Evolutionary conservation across 2,113 vertebrate species (phyloP), one percentile per base, ranked within the genome.

Genomic region (Collichthys lucidus): DNA sequence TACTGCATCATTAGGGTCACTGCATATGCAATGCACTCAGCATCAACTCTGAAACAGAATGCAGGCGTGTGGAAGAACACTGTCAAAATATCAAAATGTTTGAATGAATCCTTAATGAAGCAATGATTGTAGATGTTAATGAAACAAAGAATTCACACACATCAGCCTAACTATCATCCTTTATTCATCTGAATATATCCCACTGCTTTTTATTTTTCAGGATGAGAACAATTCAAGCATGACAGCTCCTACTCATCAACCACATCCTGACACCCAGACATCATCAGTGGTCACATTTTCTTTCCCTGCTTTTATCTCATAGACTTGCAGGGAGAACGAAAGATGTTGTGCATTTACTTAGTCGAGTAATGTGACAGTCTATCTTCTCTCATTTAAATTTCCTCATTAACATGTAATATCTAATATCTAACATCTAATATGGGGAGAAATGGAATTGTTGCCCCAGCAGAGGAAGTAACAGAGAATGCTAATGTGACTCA

Each of bases 1-100:
- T 50, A 83, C 19, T 59, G 52, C 72, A 52, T 8, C 3, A 52
- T 53, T 14, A 31, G 66, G 79, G 65, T 76, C 62, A 55, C 31
- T 49, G 55, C 31, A 63, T 63, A 70, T 42, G 63, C 4, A 64
- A 60, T 1, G 2, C 50, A 22, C 35, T 81, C 35, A 22, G 42
- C 68, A 67, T 57, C 4, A 0, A 44, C 66, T 46, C 6, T 42
- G 15, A 47, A 62, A 74, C 40, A 56, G 8, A 79, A 46, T 7
- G 26, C 29, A 40, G 47, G 50, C 3, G 1, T 31, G n/a, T 31
- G 16, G 22, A 77, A 55, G 67, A 61, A 61, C 24, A 55, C 24
- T 14, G 20, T 59, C 5, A 61, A 59, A 59, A 52, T 12, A 74
- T 68, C 17, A 11, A 16, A 81, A 66, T 57, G 24, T 74, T 24